Percentiles rank a stretch among this genome's conserved stretches.
phyloP scores from a whole-genome alignment of 2,888 invertebrate genomes.

The Stictocephala bisonia region DNA sequence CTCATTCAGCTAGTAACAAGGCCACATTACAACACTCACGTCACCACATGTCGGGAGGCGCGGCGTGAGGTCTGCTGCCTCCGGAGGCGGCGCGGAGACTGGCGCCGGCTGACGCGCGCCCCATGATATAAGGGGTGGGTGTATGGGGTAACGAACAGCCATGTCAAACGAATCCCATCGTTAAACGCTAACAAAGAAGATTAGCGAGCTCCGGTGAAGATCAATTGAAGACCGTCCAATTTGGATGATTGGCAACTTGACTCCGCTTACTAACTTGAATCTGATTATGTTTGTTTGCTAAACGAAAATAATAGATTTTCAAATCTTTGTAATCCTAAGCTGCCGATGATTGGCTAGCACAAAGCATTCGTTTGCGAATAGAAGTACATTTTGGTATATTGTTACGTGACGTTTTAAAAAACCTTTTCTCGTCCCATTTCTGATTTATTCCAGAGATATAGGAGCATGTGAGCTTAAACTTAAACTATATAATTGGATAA shows the following conservation, averaged over 20 bases:
- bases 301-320: not conserved
- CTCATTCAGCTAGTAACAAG: no score
- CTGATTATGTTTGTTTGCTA: constrained; percentile 17
- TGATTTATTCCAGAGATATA: no score
- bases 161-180: not conserved
- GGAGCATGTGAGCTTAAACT: no score
- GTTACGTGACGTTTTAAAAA: no score
- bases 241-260: not conserved
- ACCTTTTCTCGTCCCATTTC: no score
- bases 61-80: constrained; percentile 1
- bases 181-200: constrained; percentile 29
- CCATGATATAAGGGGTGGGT: not conserved
- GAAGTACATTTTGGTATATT: no score
- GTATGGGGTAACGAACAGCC: no score
- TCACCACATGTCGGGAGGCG: constrained; percentile 1
- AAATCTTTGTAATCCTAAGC: no score
- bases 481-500: no score
- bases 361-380: no score
- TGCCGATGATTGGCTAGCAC: no score
- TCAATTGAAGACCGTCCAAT: constrained; percentile 23
- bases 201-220: constrained; percentile 12
- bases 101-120: not conserved
- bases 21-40: no score
- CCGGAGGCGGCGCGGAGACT: constrained; percentile 21
- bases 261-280: not conserved